phyloP scores from a whole-genome alignment of 2,888 invertebrate species.

The Willowsia nigromaculata region DNA sequence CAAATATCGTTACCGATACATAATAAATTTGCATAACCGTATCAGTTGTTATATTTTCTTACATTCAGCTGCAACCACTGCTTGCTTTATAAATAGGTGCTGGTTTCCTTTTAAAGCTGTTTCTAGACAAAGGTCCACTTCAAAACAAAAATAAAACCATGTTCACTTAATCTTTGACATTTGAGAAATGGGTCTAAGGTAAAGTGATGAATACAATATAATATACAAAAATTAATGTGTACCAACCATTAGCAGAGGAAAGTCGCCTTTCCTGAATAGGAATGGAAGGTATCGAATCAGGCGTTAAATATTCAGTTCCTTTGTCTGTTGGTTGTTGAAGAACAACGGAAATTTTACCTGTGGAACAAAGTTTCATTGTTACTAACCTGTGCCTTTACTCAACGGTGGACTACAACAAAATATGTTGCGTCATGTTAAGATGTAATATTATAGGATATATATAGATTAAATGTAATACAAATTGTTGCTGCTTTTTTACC shows the following conservation, averaged over 20 bases:
- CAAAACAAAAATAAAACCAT: neutral
- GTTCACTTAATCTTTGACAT: neutral
- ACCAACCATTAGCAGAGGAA: conserved; percentile 58
- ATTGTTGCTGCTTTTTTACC: neutral
- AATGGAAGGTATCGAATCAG: conserved; percentile 59
- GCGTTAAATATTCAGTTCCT: conserved; percentile 45
- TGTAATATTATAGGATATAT: too few species aligned
- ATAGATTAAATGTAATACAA: neutral
- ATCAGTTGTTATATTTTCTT: too few species aligned
- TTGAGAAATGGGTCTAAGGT: neutral
- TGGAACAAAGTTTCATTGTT: neutral
- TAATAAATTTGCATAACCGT: too few species aligned
- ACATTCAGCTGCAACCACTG: conserved; percentile 74
- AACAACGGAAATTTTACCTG: conserved; percentile 62
- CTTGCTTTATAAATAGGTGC: conserved; percentile 74
- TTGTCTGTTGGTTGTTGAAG: conserved; percentile 60
- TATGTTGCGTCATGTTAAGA: neutral
- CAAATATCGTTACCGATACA: too few species aligned
- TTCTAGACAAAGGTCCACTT: conserved; percentile 59
- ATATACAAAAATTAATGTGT: too few species aligned
- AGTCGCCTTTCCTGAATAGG: conserved; percentile 63
- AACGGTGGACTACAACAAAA: neutral
- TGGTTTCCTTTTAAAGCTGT: conserved; percentile 65
- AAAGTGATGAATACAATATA: too few species aligned
- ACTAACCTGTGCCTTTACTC: too few species aligned